Evolutionary conservation across 2,888 invertebrate species (phyloP), one percentile per base, ranked within the genome.

Genomic region (Chrysolina oricalcia): DNA sequence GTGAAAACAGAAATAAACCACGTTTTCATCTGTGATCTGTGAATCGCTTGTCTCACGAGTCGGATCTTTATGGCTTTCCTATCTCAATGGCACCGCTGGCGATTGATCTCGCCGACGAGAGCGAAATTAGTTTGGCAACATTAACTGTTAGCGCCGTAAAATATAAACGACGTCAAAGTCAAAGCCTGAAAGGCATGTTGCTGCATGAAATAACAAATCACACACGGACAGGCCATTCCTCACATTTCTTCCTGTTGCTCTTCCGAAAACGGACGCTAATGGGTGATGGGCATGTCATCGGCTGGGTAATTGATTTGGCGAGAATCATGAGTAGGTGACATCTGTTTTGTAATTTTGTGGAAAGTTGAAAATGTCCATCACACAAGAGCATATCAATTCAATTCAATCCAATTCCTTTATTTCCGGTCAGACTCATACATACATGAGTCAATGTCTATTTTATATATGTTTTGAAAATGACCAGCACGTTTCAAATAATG

Each of bases 91-190:
- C 35, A 67, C 72, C 72, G 72, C 21, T 46, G 43, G 1, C 74
- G 53, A 74, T 71, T 71, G 74, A 74, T 74, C 53, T 71, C 40
- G 35, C 74, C 74, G 74, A 35, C 70, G 17, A 40, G 53, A 53
- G 66, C 53, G 46, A 70, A 74, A 74, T 74, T 74, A 70, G 74
- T 64, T 74, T 74, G 66, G 74, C 70, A 74, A 70, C 70, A 74
- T 74, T 66, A 53, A 65, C 65, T 70, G 43, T 66, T 70, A 59
- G 66, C 66, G 74, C 65, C 43, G 53, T 70, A 46, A 63, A 70
- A 74, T 48, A 65, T 65, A 53, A 53, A 66, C 72, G 53, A 68
- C 35, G 68, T 68, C 68, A 68, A 53, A 68, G 68, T 53, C 13
- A 19, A 68, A 41, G 35, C 15, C 27, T 59, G 17, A 68, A 68